Conservation (phyloP, 64 coral and sea anemone species). For the Stylophora pistillata region DNA sequence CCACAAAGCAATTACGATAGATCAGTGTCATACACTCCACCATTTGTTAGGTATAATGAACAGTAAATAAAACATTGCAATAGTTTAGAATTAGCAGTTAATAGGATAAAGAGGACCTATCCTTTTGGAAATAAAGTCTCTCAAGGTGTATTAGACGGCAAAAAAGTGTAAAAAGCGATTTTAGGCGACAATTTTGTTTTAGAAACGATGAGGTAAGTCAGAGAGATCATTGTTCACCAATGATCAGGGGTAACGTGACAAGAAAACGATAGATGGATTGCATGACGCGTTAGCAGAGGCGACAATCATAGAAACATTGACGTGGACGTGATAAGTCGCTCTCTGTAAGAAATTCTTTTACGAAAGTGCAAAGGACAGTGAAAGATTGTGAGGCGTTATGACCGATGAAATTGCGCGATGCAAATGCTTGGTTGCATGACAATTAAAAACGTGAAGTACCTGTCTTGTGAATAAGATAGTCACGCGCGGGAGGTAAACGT, state of each 20-base stretch:
- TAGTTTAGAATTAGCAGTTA: too few species aligned
- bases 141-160: too few species aligned
- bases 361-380: neutral
- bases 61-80: too few species aligned
- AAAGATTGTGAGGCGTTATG: neutral
- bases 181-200: too few species aligned
- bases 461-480: conserved; percentile 3
- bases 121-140: too few species aligned
- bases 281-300: neutral
- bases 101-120: too few species aligned
- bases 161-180: too few species aligned
- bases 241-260: neutral
- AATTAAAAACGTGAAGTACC: conserved; percentile 10
- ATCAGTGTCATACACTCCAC: too few species aligned
- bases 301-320: neutral
- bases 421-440: conserved; percentile 16
- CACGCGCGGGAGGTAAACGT: neutral
- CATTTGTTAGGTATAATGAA: too few species aligned
- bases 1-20: too few species aligned
- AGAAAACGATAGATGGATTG: neutral
- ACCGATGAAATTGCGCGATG: neutral
- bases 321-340: neutral
- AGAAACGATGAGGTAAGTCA: too few species aligned
- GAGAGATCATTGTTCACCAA: neutral
- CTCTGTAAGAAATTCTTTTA: neutral